Conservation (phyloP, 2,888 invertebrate genomes). For the Drosophila longiperda region DNA sequence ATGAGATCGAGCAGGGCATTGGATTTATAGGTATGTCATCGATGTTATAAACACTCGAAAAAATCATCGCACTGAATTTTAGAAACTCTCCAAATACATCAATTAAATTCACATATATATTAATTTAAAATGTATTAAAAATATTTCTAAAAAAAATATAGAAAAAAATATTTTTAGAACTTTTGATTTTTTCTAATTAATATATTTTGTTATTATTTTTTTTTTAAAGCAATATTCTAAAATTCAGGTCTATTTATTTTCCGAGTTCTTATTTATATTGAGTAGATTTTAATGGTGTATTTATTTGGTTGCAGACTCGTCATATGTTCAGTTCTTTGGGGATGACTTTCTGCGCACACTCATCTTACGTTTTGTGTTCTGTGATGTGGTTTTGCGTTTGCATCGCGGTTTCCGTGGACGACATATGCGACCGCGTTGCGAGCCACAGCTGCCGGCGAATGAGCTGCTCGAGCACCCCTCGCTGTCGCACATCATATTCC, state of each 20-base stretch:
- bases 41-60: too few relatives aligned
- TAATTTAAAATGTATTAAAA: too few relatives aligned
- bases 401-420: constrained; percentile 94
- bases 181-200: too few relatives aligned
- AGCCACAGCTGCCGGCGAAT: constrained; percentile 93
- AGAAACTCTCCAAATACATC: too few relatives aligned
- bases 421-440: constrained; percentile 93
- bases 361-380: constrained; percentile 96
- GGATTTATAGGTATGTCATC: constrained; percentile 83
- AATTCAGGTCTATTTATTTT: neutral
- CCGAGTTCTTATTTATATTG: neutral
- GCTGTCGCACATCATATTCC: constrained; percentile 91
- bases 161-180: too few relatives aligned
- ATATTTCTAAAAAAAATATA: too few relatives aligned
- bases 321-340: constrained; percentile 94
- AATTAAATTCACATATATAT: too few relatives aligned
- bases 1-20: constrained; percentile 87
- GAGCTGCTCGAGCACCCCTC: constrained; percentile 94
- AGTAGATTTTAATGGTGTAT: neutral
- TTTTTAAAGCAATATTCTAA: too few relatives aligned
- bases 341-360: constrained; percentile 97
- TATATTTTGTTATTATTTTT: too few relatives aligned
- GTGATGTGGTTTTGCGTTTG: constrained; percentile 94
- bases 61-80: too few relatives aligned
- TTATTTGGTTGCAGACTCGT: constrained; percentile 86